phyloP scores from a whole-genome alignment of 2,113 vertebrate genomes.

The Fregetta grallaria region DNA sequence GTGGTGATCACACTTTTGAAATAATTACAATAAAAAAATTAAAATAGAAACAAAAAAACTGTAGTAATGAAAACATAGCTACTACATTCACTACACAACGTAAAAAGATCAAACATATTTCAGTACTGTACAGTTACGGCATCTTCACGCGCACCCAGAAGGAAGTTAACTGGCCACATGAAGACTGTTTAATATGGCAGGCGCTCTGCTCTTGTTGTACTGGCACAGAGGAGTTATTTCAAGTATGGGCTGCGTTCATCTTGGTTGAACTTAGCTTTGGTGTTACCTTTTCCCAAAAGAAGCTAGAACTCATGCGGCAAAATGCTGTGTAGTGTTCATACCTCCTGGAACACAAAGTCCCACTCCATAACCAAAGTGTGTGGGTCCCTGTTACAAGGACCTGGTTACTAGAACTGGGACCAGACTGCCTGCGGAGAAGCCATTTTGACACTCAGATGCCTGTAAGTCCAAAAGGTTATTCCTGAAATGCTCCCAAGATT shows the following conservation, averaged over 20 bases:
- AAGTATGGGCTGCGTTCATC: background rate
- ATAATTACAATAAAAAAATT: background rate
- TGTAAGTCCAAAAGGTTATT: background rate
- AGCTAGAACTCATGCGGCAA: background rate
- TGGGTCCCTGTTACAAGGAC: background rate
- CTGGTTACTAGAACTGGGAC: background rate
- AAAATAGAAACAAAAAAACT: background rate
- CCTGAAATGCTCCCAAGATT: background rate
- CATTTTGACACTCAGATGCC: background rate
- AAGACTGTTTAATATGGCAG: background rate
- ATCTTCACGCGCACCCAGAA: background rate
- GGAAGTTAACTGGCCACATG: background rate
- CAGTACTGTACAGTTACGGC: background rate
- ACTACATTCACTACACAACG: background rate
- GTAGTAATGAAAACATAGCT: background rate
- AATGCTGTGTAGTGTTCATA: background rate
- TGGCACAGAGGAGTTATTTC: background rate
- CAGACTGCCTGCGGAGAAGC: background rate
- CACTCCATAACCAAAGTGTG: background rate
- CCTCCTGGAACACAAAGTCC: background rate
- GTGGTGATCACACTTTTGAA: background rate
- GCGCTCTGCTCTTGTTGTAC: background rate
- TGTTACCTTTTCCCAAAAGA: background rate
- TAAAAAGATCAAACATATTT: background rate
- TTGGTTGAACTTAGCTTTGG: background rate